Evolutionary conservation across 2,113 vertebrate genomes (phyloP).

Genomic region (Psittacus erithacus): DNA sequence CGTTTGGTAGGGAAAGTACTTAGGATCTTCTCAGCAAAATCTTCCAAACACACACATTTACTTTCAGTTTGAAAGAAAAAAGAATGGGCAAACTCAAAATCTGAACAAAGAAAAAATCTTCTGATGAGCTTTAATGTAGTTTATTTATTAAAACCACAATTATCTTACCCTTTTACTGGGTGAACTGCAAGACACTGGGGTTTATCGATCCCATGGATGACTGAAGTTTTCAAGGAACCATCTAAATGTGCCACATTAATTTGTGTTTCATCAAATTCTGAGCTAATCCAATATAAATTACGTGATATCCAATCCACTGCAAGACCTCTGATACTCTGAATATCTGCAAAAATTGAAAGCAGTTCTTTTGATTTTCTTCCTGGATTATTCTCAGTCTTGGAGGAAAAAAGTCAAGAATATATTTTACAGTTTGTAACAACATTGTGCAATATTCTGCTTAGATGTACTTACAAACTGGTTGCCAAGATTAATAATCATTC

Average conservation of each 20-base stretch:
- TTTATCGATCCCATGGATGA: constrained; percentile 97
- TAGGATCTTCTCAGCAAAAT: neutral
- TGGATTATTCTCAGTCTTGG: neutral
- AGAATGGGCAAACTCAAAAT: neutral
- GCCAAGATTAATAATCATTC: constrained; percentile 31
- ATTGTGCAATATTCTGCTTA: constrained; percentile 25
- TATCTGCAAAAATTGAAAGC: constrained; percentile 81
- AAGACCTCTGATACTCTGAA: constrained; percentile 92
- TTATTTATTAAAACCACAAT: constrained; percentile 15
- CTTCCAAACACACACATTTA: neutral
- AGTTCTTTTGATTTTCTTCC: neutral
- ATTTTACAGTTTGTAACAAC: constrained; percentile 39
- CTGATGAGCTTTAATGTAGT: neutral
- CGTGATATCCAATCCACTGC: constrained; percentile 97
- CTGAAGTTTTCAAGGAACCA: constrained; percentile 96
- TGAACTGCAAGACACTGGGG: constrained; percentile 94
- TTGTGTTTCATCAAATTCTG: constrained; percentile 97
- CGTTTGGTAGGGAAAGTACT: neutral
- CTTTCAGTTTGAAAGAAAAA: neutral
- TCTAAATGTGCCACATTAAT: constrained; percentile 96
- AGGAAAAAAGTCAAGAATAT: neutral
- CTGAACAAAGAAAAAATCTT: neutral
- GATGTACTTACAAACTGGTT: constrained; percentile 27
- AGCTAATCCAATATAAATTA: constrained; percentile 99
- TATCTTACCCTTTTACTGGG: constrained; percentile 93